phyloP scores from a whole-genome alignment of 2,113 vertebrate species.

The Raja brachyura region DNA sequence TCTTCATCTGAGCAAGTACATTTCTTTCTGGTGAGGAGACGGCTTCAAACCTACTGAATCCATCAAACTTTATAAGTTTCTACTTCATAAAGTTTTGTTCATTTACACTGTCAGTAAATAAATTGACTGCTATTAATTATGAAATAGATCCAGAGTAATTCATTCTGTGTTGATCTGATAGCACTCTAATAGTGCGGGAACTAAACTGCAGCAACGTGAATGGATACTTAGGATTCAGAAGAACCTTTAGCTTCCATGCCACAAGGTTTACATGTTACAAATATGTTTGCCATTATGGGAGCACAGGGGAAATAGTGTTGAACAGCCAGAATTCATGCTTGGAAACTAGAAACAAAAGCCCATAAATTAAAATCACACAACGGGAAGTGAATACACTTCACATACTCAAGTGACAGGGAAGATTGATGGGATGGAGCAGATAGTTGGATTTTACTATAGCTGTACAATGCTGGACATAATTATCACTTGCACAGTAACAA shows the following conservation, averaged over 20 bases:
- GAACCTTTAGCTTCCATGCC: not conserved
- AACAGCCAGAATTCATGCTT: not conserved
- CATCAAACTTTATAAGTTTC: not conserved
- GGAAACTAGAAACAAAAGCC: not conserved
- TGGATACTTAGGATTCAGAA: slow-evolving; percentile 16
- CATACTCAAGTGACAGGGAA: not conserved
- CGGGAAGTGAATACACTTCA: not conserved
- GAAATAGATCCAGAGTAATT: not conserved
- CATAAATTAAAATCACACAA: not conserved
- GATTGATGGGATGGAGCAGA: not conserved
- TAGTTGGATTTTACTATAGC: no score
- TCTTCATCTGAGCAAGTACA: not conserved
- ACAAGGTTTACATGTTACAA: not conserved
- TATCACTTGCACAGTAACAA: no score
- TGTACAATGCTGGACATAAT: not conserved
- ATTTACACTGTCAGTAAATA: not conserved
- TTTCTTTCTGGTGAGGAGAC: not conserved
- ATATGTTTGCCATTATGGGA: not conserved
- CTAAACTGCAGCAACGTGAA: not conserved
- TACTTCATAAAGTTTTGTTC: not conserved
- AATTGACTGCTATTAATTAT: not conserved
- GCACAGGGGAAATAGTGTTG: not conserved
- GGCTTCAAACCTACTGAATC: not conserved
- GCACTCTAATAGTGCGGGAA: not conserved
- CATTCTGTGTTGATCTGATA: not conserved